Evolutionary conservation across 1,140 invertebrate species (phyloP).

Genomic region (Zaprionus davidi): DNA sequence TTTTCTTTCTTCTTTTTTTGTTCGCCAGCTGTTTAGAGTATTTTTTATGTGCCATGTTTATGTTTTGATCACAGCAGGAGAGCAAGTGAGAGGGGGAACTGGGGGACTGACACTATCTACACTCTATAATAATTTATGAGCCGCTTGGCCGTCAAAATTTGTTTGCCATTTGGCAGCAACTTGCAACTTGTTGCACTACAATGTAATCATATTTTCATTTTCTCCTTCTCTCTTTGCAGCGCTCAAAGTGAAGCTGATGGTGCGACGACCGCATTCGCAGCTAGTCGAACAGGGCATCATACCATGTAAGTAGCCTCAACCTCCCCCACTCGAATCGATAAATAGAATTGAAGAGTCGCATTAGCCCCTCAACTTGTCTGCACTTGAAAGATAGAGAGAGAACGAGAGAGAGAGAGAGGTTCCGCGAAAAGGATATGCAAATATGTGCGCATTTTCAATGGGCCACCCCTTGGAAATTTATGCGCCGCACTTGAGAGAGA

Average conservation of each 20-base stretch:
- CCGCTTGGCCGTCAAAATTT: constrained; percentile 48
- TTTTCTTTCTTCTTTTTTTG: constrained; percentile 25
- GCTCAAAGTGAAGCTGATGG: constrained; percentile 98
- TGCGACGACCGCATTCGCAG: constrained; percentile 96
- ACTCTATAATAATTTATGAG: constrained; percentile 57
- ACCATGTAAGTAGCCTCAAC: constrained; percentile 93
- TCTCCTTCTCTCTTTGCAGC: constrained; percentile 90
- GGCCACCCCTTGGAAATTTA: constrained; percentile 60
- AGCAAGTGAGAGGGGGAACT: not conserved
- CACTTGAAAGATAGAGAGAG: constrained; percentile 22
- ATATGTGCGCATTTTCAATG: constrained; percentile 73
- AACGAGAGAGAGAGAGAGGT: not conserved
- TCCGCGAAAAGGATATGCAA: constrained; percentile 71
- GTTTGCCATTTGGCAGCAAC: constrained; percentile 46
- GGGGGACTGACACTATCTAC: constrained; percentile 14
- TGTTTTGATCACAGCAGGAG: constrained; percentile 60
- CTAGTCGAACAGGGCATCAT: constrained; percentile 98
- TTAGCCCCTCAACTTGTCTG: constrained; percentile 64
- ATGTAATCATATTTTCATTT: constrained; percentile 48
- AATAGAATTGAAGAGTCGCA: constrained; percentile 55
- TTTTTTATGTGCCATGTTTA: constrained; percentile 70
- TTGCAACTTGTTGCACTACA: constrained; percentile 53
- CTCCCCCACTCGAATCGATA: constrained; percentile 52
- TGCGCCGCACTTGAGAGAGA: constrained; percentile 39
- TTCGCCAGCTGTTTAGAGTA: constrained; percentile 50